A percentile compares a stretch with the other conserved stretches of the same genome.
These are phyloP conservation scores for Zosterops pallidus DNA, from an alignment of 2,113 vertebrate species.

Conservation along the genomic window DNA sequence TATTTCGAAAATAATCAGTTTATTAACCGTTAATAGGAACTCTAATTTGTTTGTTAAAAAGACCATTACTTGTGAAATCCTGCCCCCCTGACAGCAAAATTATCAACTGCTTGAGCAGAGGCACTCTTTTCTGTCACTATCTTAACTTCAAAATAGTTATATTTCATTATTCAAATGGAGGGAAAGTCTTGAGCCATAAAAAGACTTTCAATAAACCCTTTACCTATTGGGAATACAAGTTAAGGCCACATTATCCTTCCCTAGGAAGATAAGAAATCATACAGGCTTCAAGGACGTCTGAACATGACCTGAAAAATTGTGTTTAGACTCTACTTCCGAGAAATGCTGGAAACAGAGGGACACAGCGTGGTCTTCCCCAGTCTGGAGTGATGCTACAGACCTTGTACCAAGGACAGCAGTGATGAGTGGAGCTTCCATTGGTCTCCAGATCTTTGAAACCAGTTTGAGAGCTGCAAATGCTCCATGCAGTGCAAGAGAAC, in stretches of 20 bases:
- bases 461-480: neutral
- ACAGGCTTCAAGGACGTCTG: neutral
- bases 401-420: neutral
- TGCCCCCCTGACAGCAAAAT: neutral
- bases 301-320: neutral
- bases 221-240: neutral
- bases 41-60: neutral
- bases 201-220: neutral
- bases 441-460: neutral
- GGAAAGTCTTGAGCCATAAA: neutral
- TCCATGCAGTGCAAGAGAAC: neutral
- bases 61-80: neutral
- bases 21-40: neutral
- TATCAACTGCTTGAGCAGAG: neutral
- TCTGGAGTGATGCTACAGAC: neutral
- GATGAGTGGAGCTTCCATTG: neutral
- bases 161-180: neutral
- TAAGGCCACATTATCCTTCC: neutral
- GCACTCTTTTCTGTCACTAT: neutral
- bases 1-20: slow-evolving; percentile 43
- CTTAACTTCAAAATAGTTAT: neutral
- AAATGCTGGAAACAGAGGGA: neutral
- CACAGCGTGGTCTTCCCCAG: neutral
- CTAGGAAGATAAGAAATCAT: neutral
- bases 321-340: neutral